Base-by-base conservation (phyloP, 2,888 invertebrate genomes). In the Carpatolechia fugitivella region DNA sequence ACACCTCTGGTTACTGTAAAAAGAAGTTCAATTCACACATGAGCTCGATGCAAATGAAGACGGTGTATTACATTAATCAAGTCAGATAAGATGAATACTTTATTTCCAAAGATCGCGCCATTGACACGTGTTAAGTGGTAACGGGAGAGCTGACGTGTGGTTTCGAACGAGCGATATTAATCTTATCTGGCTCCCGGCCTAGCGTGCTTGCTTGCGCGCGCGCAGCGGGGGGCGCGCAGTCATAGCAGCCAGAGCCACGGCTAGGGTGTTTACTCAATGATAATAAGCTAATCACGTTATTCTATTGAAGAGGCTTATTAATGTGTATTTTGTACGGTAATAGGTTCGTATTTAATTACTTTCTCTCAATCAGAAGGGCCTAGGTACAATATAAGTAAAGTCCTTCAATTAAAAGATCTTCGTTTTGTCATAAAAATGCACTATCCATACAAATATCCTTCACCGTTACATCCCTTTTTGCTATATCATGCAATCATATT, bases 101-200 rank as follows among this genome's bases (percentile, higher is more conserved):
- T 38, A 38, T 38, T 14, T 38, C 50, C 38, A 38, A 36, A 29
- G 36, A 50, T 33, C n/a, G 18, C 20, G n/a, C 35, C 24, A 3
- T 24, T 38, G 52, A 51, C 51, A 55, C 35, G 38, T 48, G 56
- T 56, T 56, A 56, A 56, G 31, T 20, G 31, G 30, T 20, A 16
- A 18, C 53, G 18, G 31, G 48, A 40, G 16, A 44, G 55, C 31
- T 55, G 56, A 52, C 52, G 52, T 14, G 48, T 20, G 24, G 24
- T 50, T 47, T 52, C 38, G 13, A 51, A 50, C 44, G 29, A 36
- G 24, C 13, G 52, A 56, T 56, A 56, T 56, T 52, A 56, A 56
- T 56, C 56, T 56, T 53, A 36, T 31, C 18, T 1, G 14, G 56
- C 56, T 54, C 53, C 53, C 16, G 56, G 49, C 35, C 48, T 52